Percentiles rank a stretch among this genome's conserved stretches.
Evolutionary conservation across 2,797 vertebrate species (phyloP).

Genomic region (Sebastes jordani): DNA sequence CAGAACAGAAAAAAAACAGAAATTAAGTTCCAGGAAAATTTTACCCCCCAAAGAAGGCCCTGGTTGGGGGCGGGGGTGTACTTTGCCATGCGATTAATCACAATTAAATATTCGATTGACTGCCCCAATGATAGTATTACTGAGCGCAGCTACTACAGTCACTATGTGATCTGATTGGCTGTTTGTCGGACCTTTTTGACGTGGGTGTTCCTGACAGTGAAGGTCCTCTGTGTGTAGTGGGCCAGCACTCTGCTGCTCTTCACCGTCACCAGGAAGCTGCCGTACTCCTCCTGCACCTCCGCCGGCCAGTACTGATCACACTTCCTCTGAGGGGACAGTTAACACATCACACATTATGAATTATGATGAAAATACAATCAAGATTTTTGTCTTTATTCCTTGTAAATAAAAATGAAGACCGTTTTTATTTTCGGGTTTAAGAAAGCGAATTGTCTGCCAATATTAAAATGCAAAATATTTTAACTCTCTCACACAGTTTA

Average conservation of each 20-base stretch:
- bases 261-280: constrained; percentile 89
- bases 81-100: too few relatives aligned
- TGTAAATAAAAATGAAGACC: background rate
- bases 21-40: too few relatives aligned
- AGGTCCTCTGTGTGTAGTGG: constrained; percentile 92
- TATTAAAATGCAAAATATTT: background rate
- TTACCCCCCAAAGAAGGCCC: too few relatives aligned
- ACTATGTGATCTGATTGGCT: background rate
- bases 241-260: constrained; percentile 87
- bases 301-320: constrained; percentile 98
- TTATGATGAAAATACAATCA: background rate
- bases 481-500: background rate
- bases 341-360: background rate
- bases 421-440: background rate
- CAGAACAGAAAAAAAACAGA: too few relatives aligned
- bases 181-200: constrained; percentile 89
- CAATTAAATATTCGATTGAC: too few relatives aligned
- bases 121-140: too few relatives aligned
- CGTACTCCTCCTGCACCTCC: constrained; percentile 93
- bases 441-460: background rate
- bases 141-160: too few relatives aligned
- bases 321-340: constrained; percentile 86
- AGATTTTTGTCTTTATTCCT: background rate
- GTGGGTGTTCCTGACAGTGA: constrained; percentile 89
- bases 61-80: too few relatives aligned